Evolutionary conservation across 2,888 invertebrate genomes (phyloP), one percentile per base, ranked within the genome.

Genomic region (Tuberolachnus salignus): DNA sequence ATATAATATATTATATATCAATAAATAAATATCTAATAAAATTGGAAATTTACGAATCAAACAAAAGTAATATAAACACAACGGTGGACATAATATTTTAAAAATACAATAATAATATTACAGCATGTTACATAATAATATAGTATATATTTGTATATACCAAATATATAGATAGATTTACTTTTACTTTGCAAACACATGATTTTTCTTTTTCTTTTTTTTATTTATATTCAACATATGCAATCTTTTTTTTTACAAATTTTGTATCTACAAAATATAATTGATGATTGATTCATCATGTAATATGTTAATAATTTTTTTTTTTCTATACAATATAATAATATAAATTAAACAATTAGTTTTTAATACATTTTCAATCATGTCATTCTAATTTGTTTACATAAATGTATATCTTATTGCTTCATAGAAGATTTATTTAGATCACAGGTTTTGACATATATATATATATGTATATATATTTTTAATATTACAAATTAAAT

Each of bases 381-480:
- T 57, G 26, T 57, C 53, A 46, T 57, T 55, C 66, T 57, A 75
- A 74, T 64, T 64, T 51, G 66, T 67, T 49, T 26, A 66, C 26
- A 66, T 34, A 34, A 34, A 55, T 66, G 66, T 66, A 26, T 34
- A 78, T 78, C 59, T 67, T 78, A 78, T 78, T 78, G 78, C 78
- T 78, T 78, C 78, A 59, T 78, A 78, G 67, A 78, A 78, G 78
- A 69, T 69, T 78, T 67, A 69, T 61, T 69, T 67, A 67, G 59
- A 78, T 78, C 78, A 78, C 78, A 78, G 78, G 57, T 78, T 78
- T 78, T 78, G 78, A 78, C 78, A 78, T 78, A 66, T 59, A 49
- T 67, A 34, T 34, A 34, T 34, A 34, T 34, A 34, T 34, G 34
- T 34, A 34, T 34, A 34, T 34, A 34, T 57, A 46, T 42, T 64